Conservation (phyloP, 2,797 vertebrate species). For the Mormyrus proboscirostris region DNA sequence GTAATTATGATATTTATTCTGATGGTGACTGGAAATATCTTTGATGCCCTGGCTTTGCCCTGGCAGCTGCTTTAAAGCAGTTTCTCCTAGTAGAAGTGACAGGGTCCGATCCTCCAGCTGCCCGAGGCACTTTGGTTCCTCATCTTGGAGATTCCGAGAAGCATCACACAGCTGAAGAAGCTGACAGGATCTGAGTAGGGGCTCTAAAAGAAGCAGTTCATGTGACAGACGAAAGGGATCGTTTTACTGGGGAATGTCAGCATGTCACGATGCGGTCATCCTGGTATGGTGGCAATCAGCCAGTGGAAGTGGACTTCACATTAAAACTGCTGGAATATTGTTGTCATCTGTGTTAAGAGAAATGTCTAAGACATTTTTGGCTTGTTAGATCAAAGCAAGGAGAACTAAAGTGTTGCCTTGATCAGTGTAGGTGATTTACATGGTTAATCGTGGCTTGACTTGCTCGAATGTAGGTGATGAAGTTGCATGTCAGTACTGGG, state of each 20-base stretch:
- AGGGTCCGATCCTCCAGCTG: background rate
- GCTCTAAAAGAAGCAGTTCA: background rate
- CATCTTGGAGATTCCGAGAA: background rate
- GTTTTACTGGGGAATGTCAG: background rate
- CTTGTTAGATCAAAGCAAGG: background rate
- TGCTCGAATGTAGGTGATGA: background rate
- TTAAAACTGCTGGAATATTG: background rate
- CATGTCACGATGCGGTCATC: background rate
- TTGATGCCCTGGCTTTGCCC: background rate
- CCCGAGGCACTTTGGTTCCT: background rate
- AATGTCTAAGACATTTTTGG: background rate
- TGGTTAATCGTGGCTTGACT: background rate
- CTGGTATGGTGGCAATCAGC: background rate
- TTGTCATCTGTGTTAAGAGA: background rate
- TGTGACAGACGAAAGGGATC: background rate
- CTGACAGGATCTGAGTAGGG: background rate
- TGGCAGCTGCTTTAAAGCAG: background rate
- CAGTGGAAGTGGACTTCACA: background rate
- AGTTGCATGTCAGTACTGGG: background rate
- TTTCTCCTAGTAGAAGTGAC: background rate
- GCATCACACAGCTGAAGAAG: background rate
- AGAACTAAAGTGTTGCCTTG: background rate
- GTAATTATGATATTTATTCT: background rate
- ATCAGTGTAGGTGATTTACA: background rate
- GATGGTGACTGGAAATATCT: background rate